These are phyloP conservation scores for Malurus melanocephalus DNA, from an alignment of 2,113 vertebrate species.

Conservation along the genomic window DNA sequence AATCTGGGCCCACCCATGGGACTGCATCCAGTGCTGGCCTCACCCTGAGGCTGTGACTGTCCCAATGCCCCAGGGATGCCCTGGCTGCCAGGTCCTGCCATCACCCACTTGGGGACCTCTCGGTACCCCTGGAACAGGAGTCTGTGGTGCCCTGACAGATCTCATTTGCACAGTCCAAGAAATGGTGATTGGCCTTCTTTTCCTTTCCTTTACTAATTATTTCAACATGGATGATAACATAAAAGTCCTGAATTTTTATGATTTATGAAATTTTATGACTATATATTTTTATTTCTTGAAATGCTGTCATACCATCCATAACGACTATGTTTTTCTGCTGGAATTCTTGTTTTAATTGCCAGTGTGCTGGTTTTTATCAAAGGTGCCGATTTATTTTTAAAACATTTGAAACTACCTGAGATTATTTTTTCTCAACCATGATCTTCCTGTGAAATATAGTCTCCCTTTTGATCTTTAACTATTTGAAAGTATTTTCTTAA, in stretches of 20 bases:
- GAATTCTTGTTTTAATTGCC: neutral
- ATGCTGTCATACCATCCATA: neutral
- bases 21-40: neutral
- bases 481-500: neutral
- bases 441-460: neutral
- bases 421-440: neutral
- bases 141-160: accelerated
- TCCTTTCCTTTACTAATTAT: neutral
- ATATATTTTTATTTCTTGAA: neutral
- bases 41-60: neutral
- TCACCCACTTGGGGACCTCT: neutral
- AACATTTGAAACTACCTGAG: neutral
- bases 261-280: neutral
- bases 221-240: neutral
- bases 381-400: neutral
- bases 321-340: neutral
- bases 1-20: accelerated
- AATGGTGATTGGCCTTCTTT: neutral
- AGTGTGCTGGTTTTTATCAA: neutral
- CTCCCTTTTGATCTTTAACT: neutral
- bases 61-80: accelerated
- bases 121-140: accelerated
- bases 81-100: neutral
- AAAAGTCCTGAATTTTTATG: neutral
- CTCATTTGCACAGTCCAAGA: neutral